Conservation (phyloP, 2,113 vertebrate species). For the Plecotus auritus region DNA sequence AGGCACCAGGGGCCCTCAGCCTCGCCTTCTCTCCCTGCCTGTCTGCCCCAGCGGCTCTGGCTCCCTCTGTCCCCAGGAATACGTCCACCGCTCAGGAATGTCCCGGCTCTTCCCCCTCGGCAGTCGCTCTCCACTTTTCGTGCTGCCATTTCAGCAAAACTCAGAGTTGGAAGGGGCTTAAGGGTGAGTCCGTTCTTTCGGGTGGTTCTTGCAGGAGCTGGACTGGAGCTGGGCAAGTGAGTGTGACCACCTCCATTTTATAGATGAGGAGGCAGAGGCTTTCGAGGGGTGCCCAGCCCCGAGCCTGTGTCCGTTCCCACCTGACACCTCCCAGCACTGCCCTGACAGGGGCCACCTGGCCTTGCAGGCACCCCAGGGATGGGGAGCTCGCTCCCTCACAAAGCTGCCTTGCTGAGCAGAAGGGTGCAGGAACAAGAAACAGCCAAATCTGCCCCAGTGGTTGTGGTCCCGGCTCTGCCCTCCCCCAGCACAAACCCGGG, state of each 20-base stretch:
- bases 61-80: not conserved
- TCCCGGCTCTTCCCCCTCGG: fast-evolving
- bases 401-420: not conserved
- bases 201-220: not conserved
- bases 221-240: not conserved
- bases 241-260: not conserved
- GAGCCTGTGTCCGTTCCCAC: not conserved
- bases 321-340: not conserved
- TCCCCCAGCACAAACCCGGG: not conserved
- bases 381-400: not conserved
- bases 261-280: not conserved
- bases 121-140: not conserved
- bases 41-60: not conserved
- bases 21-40: not conserved
- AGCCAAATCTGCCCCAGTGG: not conserved
- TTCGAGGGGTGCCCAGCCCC: no score
- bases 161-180: not conserved
- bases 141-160: not conserved
- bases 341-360: not conserved
- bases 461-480: not conserved
- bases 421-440: not conserved
- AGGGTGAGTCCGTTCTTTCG: fast-evolving
- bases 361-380: not conserved
- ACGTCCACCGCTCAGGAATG: not conserved
- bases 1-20: not conserved